phyloP scores from a whole-genome alignment of 2,888 invertebrate species.

The Uropetala carovei region DNA sequence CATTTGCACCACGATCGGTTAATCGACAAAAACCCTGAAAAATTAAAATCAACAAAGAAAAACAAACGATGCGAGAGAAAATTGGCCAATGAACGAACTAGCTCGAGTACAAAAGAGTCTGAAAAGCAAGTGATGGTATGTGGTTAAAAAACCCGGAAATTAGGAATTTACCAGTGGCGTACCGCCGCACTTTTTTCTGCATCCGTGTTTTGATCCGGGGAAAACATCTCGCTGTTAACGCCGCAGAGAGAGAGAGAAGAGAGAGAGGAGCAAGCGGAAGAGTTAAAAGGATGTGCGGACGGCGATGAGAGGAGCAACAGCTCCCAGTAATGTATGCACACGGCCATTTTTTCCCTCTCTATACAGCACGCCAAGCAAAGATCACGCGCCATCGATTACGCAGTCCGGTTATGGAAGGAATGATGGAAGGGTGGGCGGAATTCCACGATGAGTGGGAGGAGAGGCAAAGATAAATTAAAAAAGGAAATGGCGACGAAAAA shows the following conservation, averaged over 20 bases:
- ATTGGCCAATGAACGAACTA: too few relatives aligned
- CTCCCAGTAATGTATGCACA: neutral
- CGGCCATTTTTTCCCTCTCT: neutral
- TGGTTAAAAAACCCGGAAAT: neutral
- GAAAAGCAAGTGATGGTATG: neutral
- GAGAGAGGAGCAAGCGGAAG: neutral
- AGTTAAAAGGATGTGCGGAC: neutral
- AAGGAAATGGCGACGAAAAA: neutral
- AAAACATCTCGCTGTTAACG: neutral
- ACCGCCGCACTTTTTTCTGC: neutral
- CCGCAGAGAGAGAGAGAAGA: neutral
- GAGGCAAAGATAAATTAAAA: neutral
- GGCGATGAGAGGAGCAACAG: neutral
- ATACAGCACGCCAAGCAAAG: neutral
- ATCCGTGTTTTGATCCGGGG: neutral
- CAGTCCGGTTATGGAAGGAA: neutral
- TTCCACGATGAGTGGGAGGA: neutral
- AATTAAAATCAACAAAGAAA: too few relatives aligned
- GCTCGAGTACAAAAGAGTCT: too few relatives aligned
- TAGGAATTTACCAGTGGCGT: neutral
- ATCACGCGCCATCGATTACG: constrained; percentile 15
- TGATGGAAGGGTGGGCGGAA: neutral
- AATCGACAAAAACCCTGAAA: too few relatives aligned
- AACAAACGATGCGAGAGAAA: too few relatives aligned
- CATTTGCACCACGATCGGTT: too few relatives aligned